Evolutionary conservation across 2,888 invertebrate species (phyloP).

Genomic region (Drosophila suboccidentalis): DNA sequence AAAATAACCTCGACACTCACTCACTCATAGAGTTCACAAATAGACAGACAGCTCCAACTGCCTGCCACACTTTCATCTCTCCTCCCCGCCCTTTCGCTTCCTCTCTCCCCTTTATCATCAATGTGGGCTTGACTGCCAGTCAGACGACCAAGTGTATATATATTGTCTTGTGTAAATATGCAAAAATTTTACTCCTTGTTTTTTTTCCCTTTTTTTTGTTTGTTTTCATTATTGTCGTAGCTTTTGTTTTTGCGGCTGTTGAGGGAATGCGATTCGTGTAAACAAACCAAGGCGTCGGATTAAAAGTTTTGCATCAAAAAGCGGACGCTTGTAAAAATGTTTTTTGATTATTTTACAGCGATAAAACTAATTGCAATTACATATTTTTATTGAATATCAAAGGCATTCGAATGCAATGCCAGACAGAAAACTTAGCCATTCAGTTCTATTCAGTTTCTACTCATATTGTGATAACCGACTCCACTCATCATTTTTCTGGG

Average conservation of each 20-base stretch:
- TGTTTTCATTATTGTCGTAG: conserved; percentile 39
- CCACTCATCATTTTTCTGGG: neutral
- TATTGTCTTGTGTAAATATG: conserved; percentile 76
- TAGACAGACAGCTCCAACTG: conserved; percentile 39
- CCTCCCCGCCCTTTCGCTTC: too few species aligned
- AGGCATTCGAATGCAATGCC: neutral
- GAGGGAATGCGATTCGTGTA: conserved; percentile 64
- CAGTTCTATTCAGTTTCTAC: neutral
- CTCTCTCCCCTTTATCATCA: conserved; percentile 6
- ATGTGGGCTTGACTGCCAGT: conserved; percentile 34
- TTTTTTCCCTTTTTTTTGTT: conserved; percentile 12
- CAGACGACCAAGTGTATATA: conserved; percentile 61
- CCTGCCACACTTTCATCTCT: neutral
- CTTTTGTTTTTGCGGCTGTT: conserved; percentile 42
- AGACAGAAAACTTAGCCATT: neutral
- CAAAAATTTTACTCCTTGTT: conserved; percentile 40
- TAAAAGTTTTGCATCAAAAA: conserved; percentile 71
- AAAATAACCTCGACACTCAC: conserved; percentile 68
- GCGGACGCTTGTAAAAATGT: conserved; percentile 64
- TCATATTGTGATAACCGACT: neutral
- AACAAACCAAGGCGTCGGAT: conserved; percentile 76
- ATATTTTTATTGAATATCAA: conserved; percentile 17
- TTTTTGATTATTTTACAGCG: conserved; percentile 64
- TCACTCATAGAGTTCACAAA: conserved; percentile 51
- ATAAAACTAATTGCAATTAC: conserved; percentile 62